Base-by-base conservation (phyloP, 2,888 invertebrate genomes). In the Hirtodrosophila cameraria region DNA sequence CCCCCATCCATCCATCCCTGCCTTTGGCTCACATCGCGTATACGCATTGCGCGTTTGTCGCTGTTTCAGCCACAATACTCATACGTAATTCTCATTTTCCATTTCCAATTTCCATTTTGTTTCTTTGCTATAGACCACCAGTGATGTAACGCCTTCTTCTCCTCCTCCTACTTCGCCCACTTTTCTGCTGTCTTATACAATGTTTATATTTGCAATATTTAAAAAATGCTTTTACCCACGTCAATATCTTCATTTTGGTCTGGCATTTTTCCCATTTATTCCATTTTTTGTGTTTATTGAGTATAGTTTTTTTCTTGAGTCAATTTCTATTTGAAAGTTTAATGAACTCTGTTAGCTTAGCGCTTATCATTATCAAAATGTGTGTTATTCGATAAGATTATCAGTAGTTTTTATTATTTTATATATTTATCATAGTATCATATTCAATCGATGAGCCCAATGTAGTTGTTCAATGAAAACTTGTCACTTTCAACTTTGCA, bases 81-180 rank as follows among this genome's bases (percentile, higher is more conserved):
- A 59, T 68, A 64, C 64, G 72, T 64, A 65, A 71, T 53, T 49
- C 46, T 57, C 43, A 27, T 61, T 58, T 53, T 61, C 48, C 58
- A 58, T 63, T 58, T 50, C 45, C 54, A 35, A 50, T 60, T 55
- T 42, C 69, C 39, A 60, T 54, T 49, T 60, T 18, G 30, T 69
- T 57, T 68, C n/a, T 48, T 43, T 43, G 49, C 48, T 48, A 58
- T 49, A 42, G 53, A 72, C 63, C 54, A 54, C 33, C 65, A 55
- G 18, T 76, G 81, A 81, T 71, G 72, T 78, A 82, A 77, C 54
- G 13, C 13, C 31, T 11, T 1, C 11, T 13, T 9, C n/a, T 35
- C 1, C 31, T 5, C 3, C 23, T 25, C 4, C 42, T 3, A 11
- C 27, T 8, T 13, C 62, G 6, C 16, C 20, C 30, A 20, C 39